phyloP scores from a whole-genome alignment of 2,113 vertebrate species.

The Pipa parva region DNA sequence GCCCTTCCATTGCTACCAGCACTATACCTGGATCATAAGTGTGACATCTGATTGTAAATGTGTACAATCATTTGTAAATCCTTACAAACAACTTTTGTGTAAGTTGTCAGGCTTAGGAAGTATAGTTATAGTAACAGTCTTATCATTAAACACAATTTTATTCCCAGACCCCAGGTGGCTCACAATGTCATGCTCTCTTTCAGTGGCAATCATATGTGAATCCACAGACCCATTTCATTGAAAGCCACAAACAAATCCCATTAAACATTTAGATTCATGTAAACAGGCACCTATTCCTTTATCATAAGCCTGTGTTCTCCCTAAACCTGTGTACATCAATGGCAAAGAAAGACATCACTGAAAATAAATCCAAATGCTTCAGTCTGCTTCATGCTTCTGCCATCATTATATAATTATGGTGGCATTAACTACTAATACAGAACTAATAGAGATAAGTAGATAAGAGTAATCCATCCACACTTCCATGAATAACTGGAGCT shows the following conservation, averaged over 20 bases:
- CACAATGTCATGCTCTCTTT: background rate
- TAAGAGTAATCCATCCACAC: background rate
- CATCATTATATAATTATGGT: background rate
- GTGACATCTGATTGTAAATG: background rate
- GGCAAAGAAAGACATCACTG: background rate
- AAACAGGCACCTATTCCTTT: background rate
- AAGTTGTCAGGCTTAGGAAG: conserved; percentile 3
- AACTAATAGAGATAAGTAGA: background rate
- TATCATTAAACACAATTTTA: background rate
- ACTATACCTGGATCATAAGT: background rate
- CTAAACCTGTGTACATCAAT: background rate
- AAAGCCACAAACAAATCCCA: background rate
- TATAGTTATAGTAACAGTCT: conserved; percentile 35
- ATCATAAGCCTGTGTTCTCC: background rate
- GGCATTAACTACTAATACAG: conserved; percentile 1
- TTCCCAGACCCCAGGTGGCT: background rate
- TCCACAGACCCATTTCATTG: background rate
- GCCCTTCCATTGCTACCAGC: background rate
- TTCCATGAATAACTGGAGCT: conserved; percentile 1
- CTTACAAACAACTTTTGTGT: background rate
- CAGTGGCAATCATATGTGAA: background rate
- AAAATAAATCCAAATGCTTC: background rate
- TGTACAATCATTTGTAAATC: background rate
- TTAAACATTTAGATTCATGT: background rate
- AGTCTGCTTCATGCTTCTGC: conserved; percentile 8